Base-by-base conservation (phyloP, 2,113 vertebrate species). In the Scartelaos histophorus region DNA sequence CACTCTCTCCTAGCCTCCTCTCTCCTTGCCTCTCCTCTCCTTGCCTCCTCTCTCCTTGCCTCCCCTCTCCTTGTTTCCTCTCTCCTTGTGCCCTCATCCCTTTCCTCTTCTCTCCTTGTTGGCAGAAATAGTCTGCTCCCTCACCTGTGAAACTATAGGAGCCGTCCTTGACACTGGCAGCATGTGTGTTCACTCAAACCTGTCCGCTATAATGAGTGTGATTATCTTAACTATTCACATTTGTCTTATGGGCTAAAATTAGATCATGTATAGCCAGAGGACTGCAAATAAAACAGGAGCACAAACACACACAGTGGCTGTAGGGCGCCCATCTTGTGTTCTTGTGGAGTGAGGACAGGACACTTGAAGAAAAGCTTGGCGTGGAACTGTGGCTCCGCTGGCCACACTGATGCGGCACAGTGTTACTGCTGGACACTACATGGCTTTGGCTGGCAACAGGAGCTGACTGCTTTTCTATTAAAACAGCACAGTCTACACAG, bases 91-190 rank as follows among this genome's bases (percentile, higher is more conserved):
- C 2, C 19, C 51, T 54, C 19, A 47, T 47, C 51, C n/a, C 19
- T 21, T n/a, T 54, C 51, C 51, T 67, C 21, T 51, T 49, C 56
- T 77, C 13, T 24, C 25, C 47, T 74, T 66, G 25, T 13, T 62
- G 35, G 12, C 81, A 82, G 57, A 81, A 83, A 81, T 69, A 69
- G 74, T 67, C 76, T 79, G 76, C 69, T 83, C 77, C 73, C 71
- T 85, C 84, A 85, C 85, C 78, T 86, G 85, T 86, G 80, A 86
- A 86, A 83, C 76, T 82, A n/a, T n/a, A 82, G 74, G 34, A 22
- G 64, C 70, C 74, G 80, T 75, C 88, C 82, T 88, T 87, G 82
- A 84, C 80, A 71, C 25, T 47, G 24, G 25, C 0, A 43, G 38
- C 75, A 45, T 61, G 21, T 66, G 71, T 64, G 66, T 54, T 61